Evolutionary conservation across 2,797 vertebrate species (phyloP), one percentile per base, ranked within the genome.

Genomic region (Danio aesculapii): DNA sequence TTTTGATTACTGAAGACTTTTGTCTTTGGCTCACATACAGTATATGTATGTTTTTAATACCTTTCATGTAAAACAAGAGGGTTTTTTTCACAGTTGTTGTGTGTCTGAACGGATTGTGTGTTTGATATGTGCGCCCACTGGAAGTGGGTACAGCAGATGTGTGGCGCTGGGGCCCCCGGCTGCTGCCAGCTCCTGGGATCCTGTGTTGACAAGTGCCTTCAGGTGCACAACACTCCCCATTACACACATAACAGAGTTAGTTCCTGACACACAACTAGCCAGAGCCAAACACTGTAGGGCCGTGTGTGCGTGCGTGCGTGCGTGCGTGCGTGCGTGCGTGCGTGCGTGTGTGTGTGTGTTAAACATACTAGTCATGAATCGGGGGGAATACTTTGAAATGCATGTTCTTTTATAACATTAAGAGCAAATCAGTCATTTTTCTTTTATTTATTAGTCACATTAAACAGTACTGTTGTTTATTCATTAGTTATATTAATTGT

Each of bases 201-300:
- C 59, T 74, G 55, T 90, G 90, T 92, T 92, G 92, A 94, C 88
- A 90, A 90, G 90, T 92, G 91, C 91, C 93, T 93, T 94, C 91
- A 92, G 91, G 91, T 93, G 92, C 89, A 91, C 77, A 89, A 84
- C 88, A 90, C 91, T 92, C 90, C 91, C 89, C 87, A 91, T 92
- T 93, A 92, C 91, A 91, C 85, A 84, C 88, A 91, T 92, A 90
- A 92, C 89, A 86, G 88, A 92, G 88, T 90, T 90, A 89, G 83
- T 86, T 52, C 49, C n/a, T 75, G 47, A 85, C 82, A 85, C 68
- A 67, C 71, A 84, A 67, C 63, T 59, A 46, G 70, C 82, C 91
- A 66, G 44, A 64, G 11, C 30, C 11, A 53, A 73, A 58, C 63
- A 46, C 67, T 50, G 50, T 80, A 70, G 63, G 80, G 49, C 73